Evolutionary conservation across 2,797 vertebrate genomes (phyloP).

Genomic region (Characodon lateralis): DNA sequence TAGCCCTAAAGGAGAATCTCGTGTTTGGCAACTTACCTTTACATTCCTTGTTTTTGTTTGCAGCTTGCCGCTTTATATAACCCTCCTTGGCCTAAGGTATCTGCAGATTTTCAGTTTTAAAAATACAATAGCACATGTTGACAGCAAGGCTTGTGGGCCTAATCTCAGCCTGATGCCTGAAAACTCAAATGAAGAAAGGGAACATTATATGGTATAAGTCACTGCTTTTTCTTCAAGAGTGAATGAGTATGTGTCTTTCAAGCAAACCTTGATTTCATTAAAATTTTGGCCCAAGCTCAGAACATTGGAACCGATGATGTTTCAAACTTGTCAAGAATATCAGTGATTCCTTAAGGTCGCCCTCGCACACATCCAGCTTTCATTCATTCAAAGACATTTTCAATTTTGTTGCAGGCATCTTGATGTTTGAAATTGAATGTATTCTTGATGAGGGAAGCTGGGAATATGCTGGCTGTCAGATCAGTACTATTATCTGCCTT

Average conservation of each 20-base stretch:
- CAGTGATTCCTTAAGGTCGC: conserved; percentile 48
- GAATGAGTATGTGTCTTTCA: conserved; percentile 39
- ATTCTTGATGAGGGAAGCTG: conserved; percentile 74
- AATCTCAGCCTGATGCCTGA: conserved; percentile 1
- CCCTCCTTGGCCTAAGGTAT: conserved; percentile 12
- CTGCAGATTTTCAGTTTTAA: conserved; percentile 2
- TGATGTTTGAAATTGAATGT: conserved; percentile 76
- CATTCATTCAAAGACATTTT: conserved; percentile 66
- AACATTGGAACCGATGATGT: conserved; percentile 28
- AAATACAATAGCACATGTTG: conserved; percentile 1
- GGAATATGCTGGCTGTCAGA: conserved; percentile 78
- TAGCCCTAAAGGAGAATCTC: conserved; percentile 12
- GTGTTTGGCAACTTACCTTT: neutral
- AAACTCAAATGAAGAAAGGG: conserved; percentile 6
- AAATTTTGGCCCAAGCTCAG: conserved; percentile 28
- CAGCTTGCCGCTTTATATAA: conserved; percentile 16
- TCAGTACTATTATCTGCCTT: conserved; percentile 78
- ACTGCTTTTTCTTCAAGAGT: conserved; percentile 12
- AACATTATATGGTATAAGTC: conserved; percentile 2
- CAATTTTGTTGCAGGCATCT: conserved; percentile 68
- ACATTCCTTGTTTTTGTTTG: neutral
- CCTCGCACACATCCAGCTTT: conserved; percentile 30
- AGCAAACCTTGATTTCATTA: conserved; percentile 42
- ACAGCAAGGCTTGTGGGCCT: conserved; percentile 7
- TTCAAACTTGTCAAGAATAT: conserved; percentile 62